Conservation (phyloP, 1,140 invertebrate species). For the Paraescarpia echinospica region DNA sequence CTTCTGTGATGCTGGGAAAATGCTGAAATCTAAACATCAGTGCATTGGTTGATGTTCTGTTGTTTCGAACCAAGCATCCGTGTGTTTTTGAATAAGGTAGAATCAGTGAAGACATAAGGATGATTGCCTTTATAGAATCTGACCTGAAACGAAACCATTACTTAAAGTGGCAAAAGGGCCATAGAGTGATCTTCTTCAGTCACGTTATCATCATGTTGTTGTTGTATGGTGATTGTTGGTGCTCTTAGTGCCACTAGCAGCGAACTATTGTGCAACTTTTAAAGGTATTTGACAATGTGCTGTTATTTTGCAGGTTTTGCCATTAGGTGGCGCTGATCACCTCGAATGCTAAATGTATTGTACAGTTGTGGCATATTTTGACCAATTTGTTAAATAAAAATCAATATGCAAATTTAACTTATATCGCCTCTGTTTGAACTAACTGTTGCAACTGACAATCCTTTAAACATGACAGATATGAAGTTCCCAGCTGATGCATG, state of each 20-base stretch:
- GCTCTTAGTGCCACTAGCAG: neutral
- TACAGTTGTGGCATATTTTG: neutral
- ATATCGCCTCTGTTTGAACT: too few species aligned
- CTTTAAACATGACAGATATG: too few species aligned
- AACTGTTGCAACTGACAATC: too few species aligned
- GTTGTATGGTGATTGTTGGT: neutral
- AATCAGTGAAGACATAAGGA: neutral
- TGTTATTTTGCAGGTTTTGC: neutral
- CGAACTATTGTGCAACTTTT: neutral
- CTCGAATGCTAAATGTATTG: neutral
- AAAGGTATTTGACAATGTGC: neutral
- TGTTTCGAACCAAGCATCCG: neutral
- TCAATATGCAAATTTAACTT: neutral
- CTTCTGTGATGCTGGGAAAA: neutral
- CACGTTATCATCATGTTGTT: neutral
- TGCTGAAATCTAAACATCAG: neutral
- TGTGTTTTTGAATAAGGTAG: neutral
- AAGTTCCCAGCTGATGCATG: too few species aligned
- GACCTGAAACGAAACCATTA: neutral
- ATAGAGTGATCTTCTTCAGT: neutral
- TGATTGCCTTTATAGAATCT: neutral
- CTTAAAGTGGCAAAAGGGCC: neutral
- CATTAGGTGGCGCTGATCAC: neutral
- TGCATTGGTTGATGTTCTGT: neutral
- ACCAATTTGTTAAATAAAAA: constrained; percentile 7